Base-by-base conservation (phyloP, 2,888 invertebrate genomes). In the Chrysodeixis includens region DNA sequence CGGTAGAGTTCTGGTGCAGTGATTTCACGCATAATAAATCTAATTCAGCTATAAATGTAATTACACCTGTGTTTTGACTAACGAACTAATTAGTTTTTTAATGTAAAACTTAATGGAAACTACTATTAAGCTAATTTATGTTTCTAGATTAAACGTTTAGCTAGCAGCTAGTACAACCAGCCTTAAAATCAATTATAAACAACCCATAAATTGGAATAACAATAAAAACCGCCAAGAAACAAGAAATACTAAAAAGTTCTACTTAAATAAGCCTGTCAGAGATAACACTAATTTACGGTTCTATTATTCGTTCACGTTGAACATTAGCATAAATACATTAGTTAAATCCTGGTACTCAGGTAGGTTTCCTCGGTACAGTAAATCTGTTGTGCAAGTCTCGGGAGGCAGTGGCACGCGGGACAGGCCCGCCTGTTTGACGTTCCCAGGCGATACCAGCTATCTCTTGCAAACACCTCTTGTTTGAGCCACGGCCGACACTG, bases 361-460 rank as follows among this genome's bases (percentile, higher is more conserved):
- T 62, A 82, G 82, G 84, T 83, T 85, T 86, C 83, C 82, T 84
- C 74, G 76, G 78, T 78, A 79, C 82, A 83, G 84, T 82, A 84
- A 84, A 81, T 82, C 78, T 78, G 84, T 90, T 89, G 84, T 86
- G 91, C 87, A 90, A 93, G 88, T 84, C 83, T 74, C 81, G 76
- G 78, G 86, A 85, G 88, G 88, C 89, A 83, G 91, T 90, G 92
- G 92, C 92, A 89, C 91, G 93, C 90, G 86, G 86, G 84, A 69
- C 85, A 76, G 89, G 82, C 91, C 83, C 90, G 91, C 89, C 92
- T 94, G 92, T 95, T 95, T 94, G 91, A 88, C 81, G 92, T 94
- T 94, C 94, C 91, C 94, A 94, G 93, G 94, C 92, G 94, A 94
- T 94, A 94, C 84, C 89, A 78, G 88, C 90, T 94, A 95, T 95